These are phyloP conservation scores for Actenoides hombroni DNA, from an alignment of 2,113 vertebrate species.

Conservation along the genomic window DNA sequence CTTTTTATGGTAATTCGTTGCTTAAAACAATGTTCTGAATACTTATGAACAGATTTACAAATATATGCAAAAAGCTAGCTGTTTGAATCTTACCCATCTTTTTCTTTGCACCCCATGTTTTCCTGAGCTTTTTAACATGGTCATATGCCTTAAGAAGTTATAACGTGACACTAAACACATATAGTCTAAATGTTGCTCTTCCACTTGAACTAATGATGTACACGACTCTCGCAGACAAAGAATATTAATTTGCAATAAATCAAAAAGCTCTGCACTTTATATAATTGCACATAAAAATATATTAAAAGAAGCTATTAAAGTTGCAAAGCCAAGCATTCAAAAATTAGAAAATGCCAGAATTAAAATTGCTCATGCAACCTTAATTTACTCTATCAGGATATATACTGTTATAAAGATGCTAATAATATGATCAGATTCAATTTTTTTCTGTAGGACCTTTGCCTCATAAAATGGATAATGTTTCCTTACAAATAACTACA, in stretches of 20 bases:
- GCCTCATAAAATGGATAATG: neutral
- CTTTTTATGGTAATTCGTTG: neutral
- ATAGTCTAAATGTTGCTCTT: conserved; percentile 4
- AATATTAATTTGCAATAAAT: conserved; percentile 46
- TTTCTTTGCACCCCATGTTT: neutral
- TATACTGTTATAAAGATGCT: neutral
- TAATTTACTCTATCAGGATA: neutral
- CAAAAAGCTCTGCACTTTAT: neutral
- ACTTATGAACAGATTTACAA: neutral
- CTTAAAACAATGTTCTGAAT: neutral
- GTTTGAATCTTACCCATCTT: neutral
- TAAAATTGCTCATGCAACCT: conserved; percentile 17
- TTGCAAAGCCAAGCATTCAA: conserved; percentile 44
- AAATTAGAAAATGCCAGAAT: neutral
- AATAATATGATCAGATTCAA: neutral
- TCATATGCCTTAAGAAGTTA: neutral
- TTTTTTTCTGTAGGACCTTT: neutral
- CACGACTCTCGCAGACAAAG: neutral
- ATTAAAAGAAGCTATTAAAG: conserved; percentile 13
- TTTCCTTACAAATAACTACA: neutral
- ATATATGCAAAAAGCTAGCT: neutral
- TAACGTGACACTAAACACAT: neutral
- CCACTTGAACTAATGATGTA: conserved; percentile 31
- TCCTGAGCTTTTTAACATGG: neutral
- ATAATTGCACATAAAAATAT: conserved; percentile 24